Conservation (phyloP, 2,113 vertebrate species). For the Pogona vitticeps region DNA sequence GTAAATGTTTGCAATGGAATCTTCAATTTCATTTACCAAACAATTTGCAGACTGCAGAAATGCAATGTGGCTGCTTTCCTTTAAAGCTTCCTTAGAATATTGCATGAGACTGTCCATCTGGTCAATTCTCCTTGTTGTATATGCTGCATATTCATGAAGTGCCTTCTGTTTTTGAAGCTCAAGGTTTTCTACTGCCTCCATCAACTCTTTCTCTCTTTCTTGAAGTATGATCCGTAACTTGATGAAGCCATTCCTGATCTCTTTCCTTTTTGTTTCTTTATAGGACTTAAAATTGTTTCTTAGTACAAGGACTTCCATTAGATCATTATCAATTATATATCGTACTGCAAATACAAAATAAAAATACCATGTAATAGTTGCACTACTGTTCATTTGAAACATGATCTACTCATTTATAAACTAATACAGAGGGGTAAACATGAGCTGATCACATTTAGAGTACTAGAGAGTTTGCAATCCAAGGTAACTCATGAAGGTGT, state of each 20-base stretch:
- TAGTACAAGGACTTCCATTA: constrained; percentile 71
- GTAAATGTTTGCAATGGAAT: constrained; percentile 59
- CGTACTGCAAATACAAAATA: constrained; percentile 66
- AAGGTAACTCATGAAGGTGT: background rate
- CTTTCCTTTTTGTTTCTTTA: constrained; percentile 68
- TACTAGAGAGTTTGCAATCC: background rate
- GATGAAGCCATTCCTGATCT: constrained; percentile 71
- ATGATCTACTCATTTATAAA: constrained; percentile 1
- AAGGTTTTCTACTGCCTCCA: constrained; percentile 71
- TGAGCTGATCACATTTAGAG: background rate
- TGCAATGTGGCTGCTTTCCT: constrained; percentile 66
- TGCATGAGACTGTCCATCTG: constrained; percentile 70
- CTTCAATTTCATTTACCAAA: constrained; percentile 69
- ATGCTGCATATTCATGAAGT: constrained; percentile 59
- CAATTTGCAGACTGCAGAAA: constrained; percentile 71
- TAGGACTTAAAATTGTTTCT: constrained; percentile 67
- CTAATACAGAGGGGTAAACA: background rate
- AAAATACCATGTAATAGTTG: constrained; percentile 23
- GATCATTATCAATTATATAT: constrained; percentile 67
- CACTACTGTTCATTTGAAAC: constrained; percentile 1
- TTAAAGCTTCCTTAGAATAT: constrained; percentile 72
- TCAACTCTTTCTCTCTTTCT: constrained; percentile 67
- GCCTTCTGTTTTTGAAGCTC: constrained; percentile 68
- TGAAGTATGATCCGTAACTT: constrained; percentile 63
- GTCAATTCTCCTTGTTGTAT: constrained; percentile 56